Conservation (phyloP, 2,113 vertebrate genomes). For the Struthio camelus region DNA sequence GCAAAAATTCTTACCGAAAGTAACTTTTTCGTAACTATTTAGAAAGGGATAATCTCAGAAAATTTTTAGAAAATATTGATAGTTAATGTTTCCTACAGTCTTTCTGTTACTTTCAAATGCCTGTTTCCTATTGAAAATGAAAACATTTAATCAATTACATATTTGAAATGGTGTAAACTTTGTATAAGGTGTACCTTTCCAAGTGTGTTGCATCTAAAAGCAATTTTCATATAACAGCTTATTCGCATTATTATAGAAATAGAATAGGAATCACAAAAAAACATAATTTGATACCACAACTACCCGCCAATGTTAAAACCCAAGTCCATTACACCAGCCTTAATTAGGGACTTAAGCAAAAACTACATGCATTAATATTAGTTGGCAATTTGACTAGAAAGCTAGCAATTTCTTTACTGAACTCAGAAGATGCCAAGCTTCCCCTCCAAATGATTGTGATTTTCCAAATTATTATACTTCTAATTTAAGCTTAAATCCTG, state of each 20-base stretch:
- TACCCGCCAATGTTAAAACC: background rate
- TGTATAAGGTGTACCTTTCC: background rate
- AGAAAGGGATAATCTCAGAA: background rate
- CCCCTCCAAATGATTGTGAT: no score
- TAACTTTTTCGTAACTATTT: background rate
- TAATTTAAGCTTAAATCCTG: background rate
- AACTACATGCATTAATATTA: background rate
- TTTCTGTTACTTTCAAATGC: background rate
- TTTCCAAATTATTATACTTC: background rate
- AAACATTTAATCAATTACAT: background rate
- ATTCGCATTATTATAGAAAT: background rate
- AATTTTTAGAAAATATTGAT: background rate
- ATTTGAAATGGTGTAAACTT: background rate
- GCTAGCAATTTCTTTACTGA: background rate
- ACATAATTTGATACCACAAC: background rate
- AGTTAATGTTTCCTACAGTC: background rate
- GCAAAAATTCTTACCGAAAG: background rate
- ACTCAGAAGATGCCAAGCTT: no score
- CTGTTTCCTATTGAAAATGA: background rate
- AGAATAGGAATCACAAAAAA: background rate
- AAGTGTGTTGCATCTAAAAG: background rate
- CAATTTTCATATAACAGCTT: background rate
- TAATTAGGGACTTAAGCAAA: background rate
- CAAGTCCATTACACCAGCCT: no score
- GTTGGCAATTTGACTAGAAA: background rate